Base-by-base conservation (phyloP, 1,140 invertebrate species). In the Ips nitidus region DNA sequence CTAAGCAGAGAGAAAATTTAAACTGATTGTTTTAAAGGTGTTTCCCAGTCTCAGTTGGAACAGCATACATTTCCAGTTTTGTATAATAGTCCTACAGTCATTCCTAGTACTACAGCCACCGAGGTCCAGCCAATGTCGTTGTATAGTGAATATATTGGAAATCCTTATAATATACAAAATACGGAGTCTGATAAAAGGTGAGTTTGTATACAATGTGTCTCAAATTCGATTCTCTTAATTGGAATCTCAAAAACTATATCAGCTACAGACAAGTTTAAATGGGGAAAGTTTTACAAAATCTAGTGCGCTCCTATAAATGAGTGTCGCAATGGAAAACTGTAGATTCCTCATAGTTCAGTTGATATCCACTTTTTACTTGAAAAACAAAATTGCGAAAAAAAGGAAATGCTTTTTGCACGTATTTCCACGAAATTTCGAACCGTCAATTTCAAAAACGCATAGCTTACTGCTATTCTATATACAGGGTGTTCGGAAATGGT, bases 121-220 rank as follows among this genome's bases (percentile, higher is more conserved):
- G 41, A 77, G 74, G 73, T 78, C 2, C 76, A 81, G 71, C 82
- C 82, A 0, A 71, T 78, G 22, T 84, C 84, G 43, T 70, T 86
- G 5, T 86, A 83, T 73, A 78, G 80, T 0, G 84, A 86, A 66
- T 86, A 85, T 67, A 73, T 85, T 43, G 82, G 81, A 0, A 83
- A 86, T 71, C 84, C 84, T 0, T 86, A 86, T 75, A 84, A 83
- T 64, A 78, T 69, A 1, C 68, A 68, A 7, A 40, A 41, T 45
- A n/a, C 37, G 4, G 63, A 67, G n/a, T 40, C 38, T 8, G 40
- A 50, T 45, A n/a, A 45, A 47, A 66, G 64, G 64, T 66, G 58
- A n/a, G 45, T 50, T 58, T 67, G 2, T 8, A 50, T 50, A 50
- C 1, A 3, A 50, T 3, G 2, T 50, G 22, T 8, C 22, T 2